phyloP scores from a whole-genome alignment of 2,113 vertebrate species.

The Sclerurus mexicanus region DNA sequence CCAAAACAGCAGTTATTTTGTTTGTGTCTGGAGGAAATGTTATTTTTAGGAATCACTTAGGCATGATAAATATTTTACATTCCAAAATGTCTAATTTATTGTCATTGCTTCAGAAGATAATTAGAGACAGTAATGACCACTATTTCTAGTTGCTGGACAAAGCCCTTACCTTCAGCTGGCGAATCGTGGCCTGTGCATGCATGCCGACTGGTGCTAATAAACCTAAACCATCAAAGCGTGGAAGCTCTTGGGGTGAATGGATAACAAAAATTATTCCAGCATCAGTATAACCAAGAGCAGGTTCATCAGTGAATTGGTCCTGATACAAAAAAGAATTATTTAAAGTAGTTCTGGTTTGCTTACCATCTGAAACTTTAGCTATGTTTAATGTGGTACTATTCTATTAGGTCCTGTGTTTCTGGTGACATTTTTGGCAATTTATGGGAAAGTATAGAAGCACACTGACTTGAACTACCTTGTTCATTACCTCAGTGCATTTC shows the following conservation, averaged over 20 bases:
- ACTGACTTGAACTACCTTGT: background rate
- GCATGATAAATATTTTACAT: background rate
- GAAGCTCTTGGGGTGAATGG: slow-evolving; percentile 70
- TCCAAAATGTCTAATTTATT: background rate
- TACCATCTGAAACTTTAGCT: background rate
- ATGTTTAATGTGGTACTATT: background rate
- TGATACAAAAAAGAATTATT: slow-evolving; percentile 3
- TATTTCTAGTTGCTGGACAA: background rate
- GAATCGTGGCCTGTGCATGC: slow-evolving; percentile 65
- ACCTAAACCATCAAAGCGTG: slow-evolving; percentile 74
- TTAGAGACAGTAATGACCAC: background rate
- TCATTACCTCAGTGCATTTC: background rate
- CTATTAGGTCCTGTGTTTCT: background rate
- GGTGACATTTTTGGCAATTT: background rate
- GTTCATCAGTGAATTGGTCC: slow-evolving; percentile 75
- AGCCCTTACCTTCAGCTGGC: slow-evolving; percentile 74
- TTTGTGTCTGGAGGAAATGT: background rate
- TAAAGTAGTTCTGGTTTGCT: background rate
- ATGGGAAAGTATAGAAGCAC: background rate
- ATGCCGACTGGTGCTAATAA: slow-evolving; percentile 68
- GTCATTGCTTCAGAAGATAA: background rate
- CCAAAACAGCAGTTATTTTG: background rate
- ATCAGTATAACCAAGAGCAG: slow-evolving; percentile 68
- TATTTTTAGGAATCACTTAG: background rate
- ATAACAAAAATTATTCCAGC: slow-evolving; percentile 75